Base-by-base conservation (phyloP, 2,113 vertebrate species). In the Myodes glareolus region DNA sequence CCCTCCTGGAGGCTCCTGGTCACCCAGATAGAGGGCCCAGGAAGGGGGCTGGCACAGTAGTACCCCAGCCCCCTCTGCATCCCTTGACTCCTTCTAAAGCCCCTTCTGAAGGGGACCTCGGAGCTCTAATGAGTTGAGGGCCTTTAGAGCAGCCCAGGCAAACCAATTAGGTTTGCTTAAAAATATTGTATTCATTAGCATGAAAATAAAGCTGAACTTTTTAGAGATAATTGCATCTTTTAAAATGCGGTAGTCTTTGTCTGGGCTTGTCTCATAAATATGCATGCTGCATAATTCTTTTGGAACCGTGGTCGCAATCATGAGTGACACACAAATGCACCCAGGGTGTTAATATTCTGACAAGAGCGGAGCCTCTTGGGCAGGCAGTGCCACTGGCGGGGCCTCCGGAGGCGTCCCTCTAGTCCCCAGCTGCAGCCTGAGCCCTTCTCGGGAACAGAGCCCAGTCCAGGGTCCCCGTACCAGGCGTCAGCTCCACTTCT, bases 141-240 rank as follows among this genome's bases (percentile, higher is more conserved):
- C n/a, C 42, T 95, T 97, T 85, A 50, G 87, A 90, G 96, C 96
- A 94, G 25, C 95, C 90, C 85, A 96, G 98, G 98, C 97, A 98
- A 98, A 98, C 98, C 98, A 98, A 98, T 99, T 99, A 98, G 97
- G 93, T 97, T 93, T 98, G 98, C 98, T 98, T 97, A 98, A 98
- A 98, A 98, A 97, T 96, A 82, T 88, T 91, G 97, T 97, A 94
- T 97, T 98, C 97, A 90, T 98, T 98, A 98, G 98, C 97, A 97
- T 92, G 98, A 98, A 98, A 97, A 98, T 96, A 97, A 98, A 98
- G 97, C 94, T 97, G 97, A 98, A 98, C 92, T 98, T 98, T 96
- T 98, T 81, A 92, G 93, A 97, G 98, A 98, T 99, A 98, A 98
- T 98, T 98, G 98, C 98, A 89, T 98, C 98, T 98, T 98, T 98